Evolutionary conservation across 1,140 invertebrate genomes (phyloP).

Genomic region (Tribolium castaneum): DNA sequence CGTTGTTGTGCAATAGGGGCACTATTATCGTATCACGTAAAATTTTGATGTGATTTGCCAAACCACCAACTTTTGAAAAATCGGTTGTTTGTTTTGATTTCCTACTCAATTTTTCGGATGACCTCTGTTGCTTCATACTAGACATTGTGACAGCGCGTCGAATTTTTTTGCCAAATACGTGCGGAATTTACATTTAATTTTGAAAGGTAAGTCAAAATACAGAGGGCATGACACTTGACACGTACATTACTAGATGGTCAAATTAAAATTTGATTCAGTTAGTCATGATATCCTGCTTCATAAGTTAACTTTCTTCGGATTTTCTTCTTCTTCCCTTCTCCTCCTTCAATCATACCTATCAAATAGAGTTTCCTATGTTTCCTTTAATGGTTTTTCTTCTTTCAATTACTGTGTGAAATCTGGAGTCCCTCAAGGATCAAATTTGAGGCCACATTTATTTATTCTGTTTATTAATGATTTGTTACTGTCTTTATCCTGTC

Average conservation of each 20-base stretch:
- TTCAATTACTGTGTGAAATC: too few species aligned
- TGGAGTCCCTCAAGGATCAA: too few species aligned
- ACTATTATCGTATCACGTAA: slow-evolving; percentile 81
- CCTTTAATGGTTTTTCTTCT: too few species aligned
- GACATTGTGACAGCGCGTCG: slow-evolving; percentile 4
- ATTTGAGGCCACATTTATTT: too few species aligned
- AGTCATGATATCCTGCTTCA: too few species aligned
- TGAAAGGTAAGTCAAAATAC: slow-evolving; percentile 25
- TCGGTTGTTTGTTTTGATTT: slow-evolving; percentile 57
- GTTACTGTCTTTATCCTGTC: too few species aligned
- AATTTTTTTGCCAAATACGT: neutral
- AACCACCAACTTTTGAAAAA: slow-evolving; percentile 74
- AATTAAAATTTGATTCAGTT: too few species aligned
- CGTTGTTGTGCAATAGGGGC: slow-evolving; percentile 77
- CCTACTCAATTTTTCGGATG: slow-evolving; percentile 23
- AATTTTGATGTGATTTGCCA: slow-evolving; percentile 74
- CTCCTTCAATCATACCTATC: too few species aligned
- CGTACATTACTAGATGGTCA: neutral
- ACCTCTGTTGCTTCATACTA: neutral
- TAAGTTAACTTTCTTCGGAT: too few species aligned
- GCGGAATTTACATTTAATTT: slow-evolving; percentile 17
- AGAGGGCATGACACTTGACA: neutral
- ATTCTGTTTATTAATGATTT: too few species aligned
- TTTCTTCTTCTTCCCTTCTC: too few species aligned
- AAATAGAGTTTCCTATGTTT: too few species aligned